Evolutionary conservation across 2,888 invertebrate species (phyloP), one percentile per base, ranked within the genome.

Genomic region (Tiphia femorata): DNA sequence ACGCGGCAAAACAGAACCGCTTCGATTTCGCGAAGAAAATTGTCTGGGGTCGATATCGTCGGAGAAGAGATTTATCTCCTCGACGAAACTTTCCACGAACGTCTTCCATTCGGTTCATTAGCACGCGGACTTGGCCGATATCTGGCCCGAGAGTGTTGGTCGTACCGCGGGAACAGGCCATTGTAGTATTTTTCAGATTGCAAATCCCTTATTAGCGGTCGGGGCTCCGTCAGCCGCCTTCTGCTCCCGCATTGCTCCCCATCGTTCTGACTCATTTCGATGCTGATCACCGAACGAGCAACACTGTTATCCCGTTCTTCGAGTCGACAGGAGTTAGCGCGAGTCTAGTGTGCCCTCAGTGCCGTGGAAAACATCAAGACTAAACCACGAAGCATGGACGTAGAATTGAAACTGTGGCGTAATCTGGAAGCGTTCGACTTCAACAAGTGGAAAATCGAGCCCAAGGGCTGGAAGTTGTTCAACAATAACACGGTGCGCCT

Each of bases 331-430:
- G n/a, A n/a, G n/a, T n/a, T n/a, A n/a, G n/a, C n/a, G n/a, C n/a
- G n/a, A n/a, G n/a, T n/a, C n/a, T n/a, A n/a, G n/a, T n/a, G n/a
- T n/a, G n/a, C 25, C 6, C 25, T 25, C 25, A 25, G 25, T 25
- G 6, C 6, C 8, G 5, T 8, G 25, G 5, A 8, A 25, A 25
- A 25, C 25, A 6, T 25, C 25, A 20, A 35, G 16, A 20, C 19
- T 38, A 2, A 35, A 16, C 17, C 2, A 16, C 8, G 21, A 10
- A 3, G 7, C 12, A 76, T 76, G 75, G 68, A 72, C 17, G 62
- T 69, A 49, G 75, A 75, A 16, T 54, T 64, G 17, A 77, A 70
- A 33, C 71, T 77, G 53, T 77, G 75, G 67, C 76, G 65, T 17
- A 74, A 62, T 40, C 51, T 77, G 19, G 62, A 64, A n/a, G 60